Base-by-base conservation (phyloP, 30 jellyfish, hydroid and myxozoan species). In the Rhopilema esculentum region DNA sequence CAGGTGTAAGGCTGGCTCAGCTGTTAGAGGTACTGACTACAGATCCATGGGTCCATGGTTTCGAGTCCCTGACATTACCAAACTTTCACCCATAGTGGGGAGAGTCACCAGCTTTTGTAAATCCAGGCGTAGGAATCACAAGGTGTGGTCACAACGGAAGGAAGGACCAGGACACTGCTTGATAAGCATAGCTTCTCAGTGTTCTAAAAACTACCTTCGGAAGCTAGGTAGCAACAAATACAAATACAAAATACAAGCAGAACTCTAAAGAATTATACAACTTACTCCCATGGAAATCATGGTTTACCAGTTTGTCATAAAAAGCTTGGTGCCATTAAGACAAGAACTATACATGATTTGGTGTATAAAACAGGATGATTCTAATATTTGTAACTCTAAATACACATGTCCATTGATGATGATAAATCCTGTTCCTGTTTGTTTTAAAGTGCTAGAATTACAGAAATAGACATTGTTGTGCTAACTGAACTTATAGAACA, bases 131-230 rank as follows among this genome's bases (percentile, higher is more conserved):
- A 63, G 72, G 72, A 63, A 63, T 63, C 72, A 63, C 29, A 24
- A 63, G 72, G 72, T 63, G 72, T 24, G 72, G 72, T 24, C 72
- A 63, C 29, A 24, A 19, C 29, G 72, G 29, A 24, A 19, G 72
- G 72, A 63, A 63, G 72, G 72, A 63, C 72, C 72, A 63, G 72
- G 29, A 63, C 26, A 63, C 72, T 63, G 72, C 29, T 63, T 63
- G 57, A 63, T 24, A 63, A 19, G 72, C 72, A 63, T 63, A 63
- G 29, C 72, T 63, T n/a, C 72, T 63, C 72, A 63, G 72, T 19
- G 72, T 63, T 24, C 72, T 63, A 63, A 63, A 63, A 63, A 19
- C 72, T 63, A 63, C 72, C 72, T 63, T 63, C 72, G 29, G 28
- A 63, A 19, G 72, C 72, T 63, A 63, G 72, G 72, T 63, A 63